Evolutionary conservation across 2,888 invertebrate species (phyloP).

Genomic region (Halictus ligatus): DNA sequence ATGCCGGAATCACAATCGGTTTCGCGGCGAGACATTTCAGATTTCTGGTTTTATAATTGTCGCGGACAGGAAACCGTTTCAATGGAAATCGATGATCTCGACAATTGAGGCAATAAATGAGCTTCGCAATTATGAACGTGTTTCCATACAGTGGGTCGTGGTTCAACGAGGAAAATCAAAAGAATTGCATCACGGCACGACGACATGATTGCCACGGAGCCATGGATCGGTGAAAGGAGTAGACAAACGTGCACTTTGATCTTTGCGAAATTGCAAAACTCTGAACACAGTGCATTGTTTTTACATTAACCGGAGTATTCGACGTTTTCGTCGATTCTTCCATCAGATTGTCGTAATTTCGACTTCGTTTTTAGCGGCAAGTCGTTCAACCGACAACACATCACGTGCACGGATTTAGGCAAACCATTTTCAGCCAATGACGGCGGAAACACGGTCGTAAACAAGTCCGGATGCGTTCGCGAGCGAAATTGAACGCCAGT

Average conservation of each 20-base stretch:
- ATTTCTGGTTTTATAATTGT: not conserved
- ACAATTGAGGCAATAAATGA: not conserved
- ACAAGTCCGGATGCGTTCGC: slow-evolving; percentile 13
- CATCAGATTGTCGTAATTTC: too few relatives aligned
- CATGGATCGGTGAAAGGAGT: slow-evolving; percentile 52
- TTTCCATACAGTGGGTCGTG: not conserved
- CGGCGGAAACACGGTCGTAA: not conserved
- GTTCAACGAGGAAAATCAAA: slow-evolving; percentile 31
- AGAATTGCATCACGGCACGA: slow-evolving; percentile 18
- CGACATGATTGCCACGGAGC: slow-evolving; percentile 40
- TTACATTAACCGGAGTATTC: too few relatives aligned
- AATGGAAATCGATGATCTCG: not conserved
- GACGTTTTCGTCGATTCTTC: too few relatives aligned
- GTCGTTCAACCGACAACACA: not conserved
- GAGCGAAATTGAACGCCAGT: slow-evolving; percentile 20
- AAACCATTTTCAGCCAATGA: not conserved
- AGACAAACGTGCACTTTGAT: slow-evolving; percentile 30
- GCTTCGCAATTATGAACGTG: not conserved
- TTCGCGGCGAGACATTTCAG: not conserved
- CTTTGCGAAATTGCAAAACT: slow-evolving; percentile 29
- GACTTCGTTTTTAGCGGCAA: too few relatives aligned
- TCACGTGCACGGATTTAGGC: not conserved
- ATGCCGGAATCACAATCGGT: not conserved
- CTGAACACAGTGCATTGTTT: too few relatives aligned
- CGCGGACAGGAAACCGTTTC: not conserved